Percentiles rank a stretch among this genome's conserved stretches.
Evolutionary conservation across 2,888 invertebrate species (phyloP).

Genomic region (Seira musarum): DNA sequence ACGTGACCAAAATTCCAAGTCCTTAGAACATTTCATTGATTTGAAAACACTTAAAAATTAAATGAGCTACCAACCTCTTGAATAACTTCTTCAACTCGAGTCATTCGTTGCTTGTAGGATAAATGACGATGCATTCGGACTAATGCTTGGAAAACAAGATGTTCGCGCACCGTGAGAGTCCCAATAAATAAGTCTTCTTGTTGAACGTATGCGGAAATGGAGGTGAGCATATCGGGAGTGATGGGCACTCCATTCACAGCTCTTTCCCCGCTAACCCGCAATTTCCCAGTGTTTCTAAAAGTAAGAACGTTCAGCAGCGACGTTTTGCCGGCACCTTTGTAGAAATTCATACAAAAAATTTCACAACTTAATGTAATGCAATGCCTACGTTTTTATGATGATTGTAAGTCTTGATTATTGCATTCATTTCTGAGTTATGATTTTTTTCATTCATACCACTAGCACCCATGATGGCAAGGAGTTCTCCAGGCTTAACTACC

Average conservation of each 20-base stretch:
- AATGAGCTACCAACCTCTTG: constrained; percentile 83
- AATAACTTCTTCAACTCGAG: constrained; percentile 89
- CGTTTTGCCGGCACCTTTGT: constrained; percentile 95
- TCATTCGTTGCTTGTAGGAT: constrained; percentile 82
- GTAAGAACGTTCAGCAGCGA: constrained; percentile 92
- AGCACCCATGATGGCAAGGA: constrained; percentile 87
- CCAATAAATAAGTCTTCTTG: constrained; percentile 95
- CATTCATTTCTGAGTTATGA: too few relatives aligned
- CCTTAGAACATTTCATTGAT: too few relatives aligned
- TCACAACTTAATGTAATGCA: too few relatives aligned
- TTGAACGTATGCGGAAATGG: constrained; percentile 91
- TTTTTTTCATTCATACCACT: constrained; percentile 29
- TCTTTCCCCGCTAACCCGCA: constrained; percentile 77
- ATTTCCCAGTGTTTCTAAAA: constrained; percentile 81
- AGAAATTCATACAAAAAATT: too few relatives aligned
- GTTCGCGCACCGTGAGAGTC: constrained; percentile 90
- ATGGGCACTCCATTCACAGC: constrained; percentile 85
- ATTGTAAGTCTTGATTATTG: too few relatives aligned
- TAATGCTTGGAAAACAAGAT: constrained; percentile 84
- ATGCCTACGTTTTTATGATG: too few relatives aligned
- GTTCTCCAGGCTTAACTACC: constrained; percentile 87
- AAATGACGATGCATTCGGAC: constrained; percentile 88
- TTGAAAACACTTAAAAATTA: too few relatives aligned
- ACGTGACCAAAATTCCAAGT: too few relatives aligned
- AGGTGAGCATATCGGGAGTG: constrained; percentile 79